These are phyloP conservation scores for Busseola fusca DNA, from an alignment of 2,888 invertebrate species.

Conservation along the genomic window DNA sequence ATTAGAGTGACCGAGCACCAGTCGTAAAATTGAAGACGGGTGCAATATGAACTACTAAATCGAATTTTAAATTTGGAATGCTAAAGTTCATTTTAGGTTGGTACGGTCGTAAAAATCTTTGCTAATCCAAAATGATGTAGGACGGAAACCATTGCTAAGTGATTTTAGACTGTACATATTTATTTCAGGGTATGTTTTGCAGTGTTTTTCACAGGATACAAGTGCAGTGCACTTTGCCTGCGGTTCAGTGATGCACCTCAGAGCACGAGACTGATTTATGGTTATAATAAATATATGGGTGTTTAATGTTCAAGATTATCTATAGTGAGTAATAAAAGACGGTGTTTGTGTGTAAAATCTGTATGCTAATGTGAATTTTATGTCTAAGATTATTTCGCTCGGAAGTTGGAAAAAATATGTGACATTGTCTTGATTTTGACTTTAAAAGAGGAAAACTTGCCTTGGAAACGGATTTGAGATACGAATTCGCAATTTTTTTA, in stretches of 20 bases:
- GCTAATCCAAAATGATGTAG: constrained; percentile 62
- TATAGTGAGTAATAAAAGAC: constrained; percentile 73
- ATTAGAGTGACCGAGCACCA: constrained; percentile 48
- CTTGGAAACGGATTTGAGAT: not conserved
- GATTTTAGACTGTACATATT: constrained; percentile 31
- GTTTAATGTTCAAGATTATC: constrained; percentile 86
- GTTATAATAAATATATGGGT: constrained; percentile 87
- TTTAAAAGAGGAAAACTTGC: constrained; percentile 5
- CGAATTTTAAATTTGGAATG: constrained; percentile 69
- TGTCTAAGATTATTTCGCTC: constrained; percentile 56
- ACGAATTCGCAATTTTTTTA: not conserved
- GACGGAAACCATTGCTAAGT: not conserved
- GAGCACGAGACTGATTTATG: constrained; percentile 85
- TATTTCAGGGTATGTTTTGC: constrained; percentile 56
- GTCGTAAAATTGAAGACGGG: constrained; percentile 74
- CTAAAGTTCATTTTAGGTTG: constrained; percentile 76
- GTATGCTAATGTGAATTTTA: constrained; percentile 64
- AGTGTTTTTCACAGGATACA: constrained; percentile 60
- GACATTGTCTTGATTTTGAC: constrained; percentile 38
- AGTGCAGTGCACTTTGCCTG: constrained; percentile 85
- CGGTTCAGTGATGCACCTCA: constrained; percentile 81
- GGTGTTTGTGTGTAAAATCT: constrained; percentile 64
- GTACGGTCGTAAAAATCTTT: constrained; percentile 56
- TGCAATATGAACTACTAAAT: constrained; percentile 66
- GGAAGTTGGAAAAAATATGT: constrained; percentile 46